phyloP scores from a whole-genome alignment of 2,113 vertebrate species.

The Scomber japonicus region DNA sequence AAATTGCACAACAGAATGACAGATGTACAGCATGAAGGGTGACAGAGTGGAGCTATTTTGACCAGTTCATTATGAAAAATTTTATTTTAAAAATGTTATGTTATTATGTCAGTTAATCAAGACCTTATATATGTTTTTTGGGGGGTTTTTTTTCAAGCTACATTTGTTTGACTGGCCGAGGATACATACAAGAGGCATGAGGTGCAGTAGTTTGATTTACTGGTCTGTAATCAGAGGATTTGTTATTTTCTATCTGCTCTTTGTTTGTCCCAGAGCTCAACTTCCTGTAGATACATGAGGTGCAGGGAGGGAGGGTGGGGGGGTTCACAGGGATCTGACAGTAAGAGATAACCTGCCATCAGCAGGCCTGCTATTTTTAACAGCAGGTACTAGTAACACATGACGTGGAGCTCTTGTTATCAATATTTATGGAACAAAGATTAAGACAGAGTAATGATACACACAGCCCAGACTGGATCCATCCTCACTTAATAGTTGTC shows the following conservation, averaged over 20 bases:
- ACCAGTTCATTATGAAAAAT: slow-evolving; percentile 30
- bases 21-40: slow-evolving; percentile 65
- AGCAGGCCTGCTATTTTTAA: slow-evolving; percentile 83
- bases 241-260: slow-evolving; percentile 66
- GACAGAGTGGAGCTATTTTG: slow-evolving; percentile 54
- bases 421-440: slow-evolving; percentile 87
- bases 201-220: slow-evolving; percentile 36
- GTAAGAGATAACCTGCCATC: slow-evolving; percentile 77
- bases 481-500: slow-evolving; percentile 84
- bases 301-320: slow-evolving; percentile 12
- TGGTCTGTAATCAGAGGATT: slow-evolving; percentile 57
- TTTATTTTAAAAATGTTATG: neutral
- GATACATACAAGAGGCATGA: neutral
- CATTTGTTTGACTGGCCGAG: slow-evolving; percentile 9
- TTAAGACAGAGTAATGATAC: slow-evolving; percentile 83
- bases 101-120: slow-evolving; percentile 27
- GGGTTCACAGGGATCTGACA: slow-evolving; percentile 66
- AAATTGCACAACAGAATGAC: slow-evolving; percentile 66
- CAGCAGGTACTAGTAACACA: slow-evolving; percentile 82
- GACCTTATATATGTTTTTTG: slow-evolving; percentile 5
- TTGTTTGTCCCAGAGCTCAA: slow-evolving; percentile 68
- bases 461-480: slow-evolving; percentile 73
- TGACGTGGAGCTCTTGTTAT: slow-evolving; percentile 84
- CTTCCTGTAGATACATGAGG: slow-evolving; percentile 74
- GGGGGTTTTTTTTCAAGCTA: neutral